Evolutionary conservation across 2,113 vertebrate genomes (phyloP), one percentile per base, ranked within the genome.

Genomic region (Grus americana): DNA sequence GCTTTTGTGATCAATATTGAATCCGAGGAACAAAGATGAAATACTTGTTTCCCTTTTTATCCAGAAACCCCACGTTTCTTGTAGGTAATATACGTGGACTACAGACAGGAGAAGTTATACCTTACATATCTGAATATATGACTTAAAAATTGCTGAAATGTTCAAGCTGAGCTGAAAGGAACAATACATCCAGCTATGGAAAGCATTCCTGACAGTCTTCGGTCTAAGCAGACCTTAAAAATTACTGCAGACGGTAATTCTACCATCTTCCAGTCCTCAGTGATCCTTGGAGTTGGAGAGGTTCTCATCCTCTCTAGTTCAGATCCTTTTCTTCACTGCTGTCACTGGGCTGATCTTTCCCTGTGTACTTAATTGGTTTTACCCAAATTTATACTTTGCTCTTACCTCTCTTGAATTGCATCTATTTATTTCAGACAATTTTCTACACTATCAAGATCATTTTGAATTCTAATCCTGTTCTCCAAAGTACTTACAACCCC

Each of bases 401-500:
- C 26, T 84, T 66, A 57, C 58, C 66, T 91, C 88, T 72, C 54
- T 76, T n/a, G 62, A 90, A 9, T 68, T 61, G 58, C 58, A 66
- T 62, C 58, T 85, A 2, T 96, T 96, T 95, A 65, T 90, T 91
- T 93, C 62, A 72, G 78, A 57, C 17, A 5, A 22, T 85, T 85
- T 90, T 70, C 74, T 23, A 30, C 49, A 8, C 70, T 54, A 19
- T 42, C 5, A 40, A 68, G 66, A 76, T 72, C 2, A 38, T 90
- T 95, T 68, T 82, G 40, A 92, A 96, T 95, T 87, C 93, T 62
- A 58, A 86, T 63, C 78, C 67, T 54, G 72, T 72, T 82, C 81
- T 91, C 46, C 66, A n/a, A 82, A 94, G 87, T 86, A 90, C 58
- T 94, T 91, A 24, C 49, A 94, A 87, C 74, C 73, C 92, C 93